These are phyloP conservation scores for Panorpa germanica DNA, from an alignment of 2,888 invertebrate genomes.

Conservation along the genomic window DNA sequence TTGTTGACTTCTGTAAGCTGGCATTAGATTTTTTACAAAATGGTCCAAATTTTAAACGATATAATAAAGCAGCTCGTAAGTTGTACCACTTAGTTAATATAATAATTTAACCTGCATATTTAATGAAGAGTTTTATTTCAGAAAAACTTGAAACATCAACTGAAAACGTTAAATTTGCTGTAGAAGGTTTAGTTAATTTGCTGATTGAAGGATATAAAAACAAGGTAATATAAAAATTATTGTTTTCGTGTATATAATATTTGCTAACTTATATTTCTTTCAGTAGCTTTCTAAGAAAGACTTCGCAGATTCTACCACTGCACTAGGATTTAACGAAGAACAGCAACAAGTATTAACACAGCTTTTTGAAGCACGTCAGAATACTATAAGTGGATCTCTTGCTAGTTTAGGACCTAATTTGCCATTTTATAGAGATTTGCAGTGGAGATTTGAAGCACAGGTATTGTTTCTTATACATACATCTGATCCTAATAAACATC, in stretches of 20 bases:
- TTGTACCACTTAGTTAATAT: neutral
- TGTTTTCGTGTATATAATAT: neutral
- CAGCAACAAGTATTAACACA: slow-evolving; percentile 36
- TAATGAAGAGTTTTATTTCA: slow-evolving; percentile 12
- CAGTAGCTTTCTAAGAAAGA: slow-evolving; percentile 27
- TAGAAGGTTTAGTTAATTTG: slow-evolving; percentile 55
- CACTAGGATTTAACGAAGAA: slow-evolving; percentile 37
- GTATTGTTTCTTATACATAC: slow-evolving; percentile 17
- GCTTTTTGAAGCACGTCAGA: slow-evolving; percentile 34
- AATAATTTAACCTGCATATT: neutral
- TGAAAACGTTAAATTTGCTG: slow-evolving; percentile 29
- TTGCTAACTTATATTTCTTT: slow-evolving; percentile 13
- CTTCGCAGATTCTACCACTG: slow-evolving; percentile 26
- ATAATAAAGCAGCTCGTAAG: slow-evolving; percentile 26
- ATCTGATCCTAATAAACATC: neutral
- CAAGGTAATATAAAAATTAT: slow-evolving; percentile 28
- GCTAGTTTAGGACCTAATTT: slow-evolving; percentile 22
- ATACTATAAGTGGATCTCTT: slow-evolving; percentile 31
- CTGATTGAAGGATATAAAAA: slow-evolving; percentile 50
- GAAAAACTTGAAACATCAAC: slow-evolving; percentile 30
- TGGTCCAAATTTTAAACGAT: slow-evolving; percentile 36
- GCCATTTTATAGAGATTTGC: slow-evolving; percentile 33
- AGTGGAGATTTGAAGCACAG: slow-evolving; percentile 48
- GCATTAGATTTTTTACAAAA: slow-evolving; percentile 38
- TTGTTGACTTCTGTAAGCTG: slow-evolving; percentile 41